These are phyloP conservation scores for Enteromius treurensis DNA, from an alignment of 2,797 vertebrate species.

Conservation along the genomic window DNA sequence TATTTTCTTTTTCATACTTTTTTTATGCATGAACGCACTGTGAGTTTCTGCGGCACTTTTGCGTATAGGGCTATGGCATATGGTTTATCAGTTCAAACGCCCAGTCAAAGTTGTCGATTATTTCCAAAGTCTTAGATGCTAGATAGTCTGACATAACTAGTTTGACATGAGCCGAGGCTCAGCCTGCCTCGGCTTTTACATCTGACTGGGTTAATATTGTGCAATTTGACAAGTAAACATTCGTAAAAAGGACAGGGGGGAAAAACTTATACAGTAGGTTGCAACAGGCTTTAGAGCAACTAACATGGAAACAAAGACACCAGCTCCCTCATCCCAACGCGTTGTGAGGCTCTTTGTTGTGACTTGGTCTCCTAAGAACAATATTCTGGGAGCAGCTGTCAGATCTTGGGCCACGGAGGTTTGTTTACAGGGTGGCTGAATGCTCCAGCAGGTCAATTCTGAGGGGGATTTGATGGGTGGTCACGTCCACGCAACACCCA, in stretches of 20 bases:
- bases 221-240: not conserved
- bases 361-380: constrained; percentile 68
- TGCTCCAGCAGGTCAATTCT: constrained; percentile 53
- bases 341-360: constrained; percentile 71
- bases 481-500: constrained; percentile 74
- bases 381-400: constrained; percentile 76
- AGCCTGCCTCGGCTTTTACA: not conserved
- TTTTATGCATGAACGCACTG: not conserved
- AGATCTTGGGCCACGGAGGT: constrained; percentile 65
- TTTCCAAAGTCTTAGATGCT: not conserved
- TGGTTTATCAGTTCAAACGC: not conserved
- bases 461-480: constrained; percentile 75
- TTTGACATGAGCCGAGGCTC: not conserved
- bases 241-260: not conserved
- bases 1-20: not conserved
- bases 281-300: not conserved
- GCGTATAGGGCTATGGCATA: too few relatives aligned
- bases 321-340: constrained; percentile 70
- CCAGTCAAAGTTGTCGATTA: not conserved
- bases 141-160: not conserved
- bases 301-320: constrained; percentile 72
- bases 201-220: not conserved
- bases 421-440: constrained; percentile 31
- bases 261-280: not conserved
- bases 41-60: not conserved